Evolutionary conservation across 2,113 vertebrate genomes (phyloP).

Genomic region (Nestor notabilis): DNA sequence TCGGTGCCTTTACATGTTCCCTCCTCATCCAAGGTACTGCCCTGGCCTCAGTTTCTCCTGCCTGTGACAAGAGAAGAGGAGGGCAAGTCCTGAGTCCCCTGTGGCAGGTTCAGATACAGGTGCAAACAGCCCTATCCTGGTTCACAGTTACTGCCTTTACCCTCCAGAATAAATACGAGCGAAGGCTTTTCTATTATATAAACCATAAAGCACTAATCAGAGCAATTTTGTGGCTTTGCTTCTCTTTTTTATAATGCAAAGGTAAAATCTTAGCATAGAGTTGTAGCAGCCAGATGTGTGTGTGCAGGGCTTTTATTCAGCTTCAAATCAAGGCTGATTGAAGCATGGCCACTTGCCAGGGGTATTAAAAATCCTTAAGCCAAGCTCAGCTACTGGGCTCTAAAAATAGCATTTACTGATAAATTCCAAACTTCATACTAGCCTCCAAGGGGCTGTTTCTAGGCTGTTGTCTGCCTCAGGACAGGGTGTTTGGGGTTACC

Average conservation of each 20-base stretch:
- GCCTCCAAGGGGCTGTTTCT: not conserved
- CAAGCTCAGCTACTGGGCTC: conserved; percentile 1
- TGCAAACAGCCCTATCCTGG: not conserved
- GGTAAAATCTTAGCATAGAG: not conserved
- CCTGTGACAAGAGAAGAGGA: not conserved
- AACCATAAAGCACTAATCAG: conserved; percentile 35
- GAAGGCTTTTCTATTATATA: conserved; percentile 21
- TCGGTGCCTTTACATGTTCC: not conserved
- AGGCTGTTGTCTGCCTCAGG: not conserved
- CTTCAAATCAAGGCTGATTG: not conserved
- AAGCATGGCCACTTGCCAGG: conserved; percentile 23
- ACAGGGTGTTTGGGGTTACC: not conserved
- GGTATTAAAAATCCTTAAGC: not conserved
- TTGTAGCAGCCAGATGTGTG: not conserved
- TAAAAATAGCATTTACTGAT: conserved; percentile 8
- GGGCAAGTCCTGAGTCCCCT: not conserved
- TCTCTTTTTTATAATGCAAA: conserved; percentile 12
- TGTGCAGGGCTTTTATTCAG: not conserved
- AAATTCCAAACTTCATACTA: not conserved
- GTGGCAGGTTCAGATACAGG: not conserved
- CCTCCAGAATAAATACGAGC: not conserved
- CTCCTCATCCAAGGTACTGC: not conserved
- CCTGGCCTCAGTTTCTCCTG: not conserved
- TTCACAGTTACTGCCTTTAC: not conserved
- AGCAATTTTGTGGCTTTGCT: conserved; percentile 58